Percentiles rank a stretch among this genome's conserved stretches.
phyloP scores from a whole-genome alignment of 2,888 invertebrate genomes.

The Plebejus anna region DNA sequence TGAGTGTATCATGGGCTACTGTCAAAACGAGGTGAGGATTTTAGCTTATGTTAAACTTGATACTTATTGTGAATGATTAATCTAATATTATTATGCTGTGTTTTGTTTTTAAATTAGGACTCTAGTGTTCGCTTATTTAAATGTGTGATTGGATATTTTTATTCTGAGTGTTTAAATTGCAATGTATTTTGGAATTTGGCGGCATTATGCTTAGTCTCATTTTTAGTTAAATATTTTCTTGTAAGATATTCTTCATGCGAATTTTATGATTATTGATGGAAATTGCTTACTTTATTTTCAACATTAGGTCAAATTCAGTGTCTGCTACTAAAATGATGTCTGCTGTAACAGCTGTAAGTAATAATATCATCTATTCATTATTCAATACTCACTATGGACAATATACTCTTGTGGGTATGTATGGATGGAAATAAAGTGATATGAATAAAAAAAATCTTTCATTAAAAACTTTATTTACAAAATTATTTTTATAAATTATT shows the following conservation, averaged over 20 bases:
- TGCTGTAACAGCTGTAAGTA: too few relatives aligned
- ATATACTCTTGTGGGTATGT: background rate
- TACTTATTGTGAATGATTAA: background rate
- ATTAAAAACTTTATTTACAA: conserved; percentile 69
- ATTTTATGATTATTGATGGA: too few relatives aligned
- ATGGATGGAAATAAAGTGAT: conserved; percentile 28
- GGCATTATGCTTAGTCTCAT: too few relatives aligned
- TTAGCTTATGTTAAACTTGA: background rate
- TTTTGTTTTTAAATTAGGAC: background rate
- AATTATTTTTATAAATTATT: conserved; percentile 68
- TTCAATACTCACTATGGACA: background rate
- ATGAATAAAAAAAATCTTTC: conserved; percentile 29
- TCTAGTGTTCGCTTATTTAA: background rate
- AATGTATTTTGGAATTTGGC: background rate
- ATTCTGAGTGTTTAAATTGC: background rate
- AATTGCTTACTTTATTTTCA: too few relatives aligned
- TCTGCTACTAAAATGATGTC: too few relatives aligned
- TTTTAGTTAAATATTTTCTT: too few relatives aligned
- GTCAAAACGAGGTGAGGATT: background rate
- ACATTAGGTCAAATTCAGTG: too few relatives aligned
- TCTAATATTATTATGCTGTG: background rate
- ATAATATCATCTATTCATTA: background rate
- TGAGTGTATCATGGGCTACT: background rate
- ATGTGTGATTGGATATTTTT: background rate
- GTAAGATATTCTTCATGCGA: too few relatives aligned